These are phyloP conservation scores for Oceanodroma leucorhoa DNA, from an alignment of 2,797 vertebrate species.

Conservation along the genomic window DNA sequence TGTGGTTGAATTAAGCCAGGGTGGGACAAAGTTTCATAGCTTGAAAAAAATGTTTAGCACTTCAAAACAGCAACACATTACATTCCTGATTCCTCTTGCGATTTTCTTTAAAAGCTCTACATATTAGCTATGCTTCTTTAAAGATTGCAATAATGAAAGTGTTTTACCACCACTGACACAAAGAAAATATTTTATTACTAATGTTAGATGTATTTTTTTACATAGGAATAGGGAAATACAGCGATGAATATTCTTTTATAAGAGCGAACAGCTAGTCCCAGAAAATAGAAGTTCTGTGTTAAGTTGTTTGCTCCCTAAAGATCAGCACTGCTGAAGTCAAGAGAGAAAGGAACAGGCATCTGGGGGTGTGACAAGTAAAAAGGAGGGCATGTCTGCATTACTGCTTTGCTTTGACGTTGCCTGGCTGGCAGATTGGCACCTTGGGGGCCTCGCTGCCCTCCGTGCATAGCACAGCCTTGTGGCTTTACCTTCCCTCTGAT, in stretches of 20 bases:
- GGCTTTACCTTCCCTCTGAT: neutral
- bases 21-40: neutral
- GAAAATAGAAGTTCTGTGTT: neutral
- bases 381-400: neutral
- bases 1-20: neutral
- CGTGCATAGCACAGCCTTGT: neutral
- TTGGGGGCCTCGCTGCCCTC: neutral
- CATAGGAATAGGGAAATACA: neutral
- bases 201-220: neutral
- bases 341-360: neutral
- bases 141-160: neutral
- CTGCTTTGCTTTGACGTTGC: neutral
- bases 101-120: neutral
- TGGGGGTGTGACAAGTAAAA: neutral
- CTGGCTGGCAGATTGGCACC: slow-evolving; percentile 22
- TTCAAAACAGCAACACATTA: neutral
- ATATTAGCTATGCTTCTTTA: neutral
- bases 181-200: neutral
- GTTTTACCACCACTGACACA: neutral
- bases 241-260: neutral
- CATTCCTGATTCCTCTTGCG: neutral
- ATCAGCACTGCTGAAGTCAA: neutral
- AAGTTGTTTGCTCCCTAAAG: neutral
- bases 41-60: neutral
- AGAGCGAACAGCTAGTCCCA: neutral